Conservation (phyloP, 2,113 vertebrate species). For the Leucoraja erinaceus region DNA sequence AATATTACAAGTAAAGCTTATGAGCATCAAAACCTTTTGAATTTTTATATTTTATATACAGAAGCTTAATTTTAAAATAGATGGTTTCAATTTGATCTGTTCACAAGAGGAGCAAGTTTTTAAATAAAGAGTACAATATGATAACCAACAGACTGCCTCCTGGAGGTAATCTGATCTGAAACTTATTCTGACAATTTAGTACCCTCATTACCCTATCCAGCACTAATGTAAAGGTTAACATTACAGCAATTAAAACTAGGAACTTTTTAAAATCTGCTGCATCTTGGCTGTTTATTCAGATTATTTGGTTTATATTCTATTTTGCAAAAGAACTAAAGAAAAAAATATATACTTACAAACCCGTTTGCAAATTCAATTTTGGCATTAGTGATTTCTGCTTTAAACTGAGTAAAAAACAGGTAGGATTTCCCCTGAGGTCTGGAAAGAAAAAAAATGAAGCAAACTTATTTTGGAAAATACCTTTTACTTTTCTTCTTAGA, state of each 20-base stretch:
- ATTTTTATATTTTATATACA: neutral
- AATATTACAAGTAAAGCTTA: neutral
- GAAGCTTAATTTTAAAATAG: no score
- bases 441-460: conserved; percentile 42
- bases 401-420: conserved; percentile 93
- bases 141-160: neutral
- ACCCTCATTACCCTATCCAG: neutral
- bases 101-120: neutral
- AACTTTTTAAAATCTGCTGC: neutral
- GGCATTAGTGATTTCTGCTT: conserved; percentile 77
- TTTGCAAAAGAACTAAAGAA: neutral
- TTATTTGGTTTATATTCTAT: neutral
- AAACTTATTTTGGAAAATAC: neutral
- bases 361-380: conserved; percentile 81
- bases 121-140: neutral
- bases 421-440: conserved; percentile 96
- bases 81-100: neutral
- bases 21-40: no score
- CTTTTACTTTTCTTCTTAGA: no score
- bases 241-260: neutral
- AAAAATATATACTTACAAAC: conserved; percentile 72
- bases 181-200: neutral
- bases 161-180: neutral
- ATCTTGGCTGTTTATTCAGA: neutral
- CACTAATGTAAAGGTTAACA: neutral